These are phyloP conservation scores for Himalopsyche tibetana DNA, from an alignment of 2,888 invertebrate genomes.

Conservation along the genomic window DNA sequence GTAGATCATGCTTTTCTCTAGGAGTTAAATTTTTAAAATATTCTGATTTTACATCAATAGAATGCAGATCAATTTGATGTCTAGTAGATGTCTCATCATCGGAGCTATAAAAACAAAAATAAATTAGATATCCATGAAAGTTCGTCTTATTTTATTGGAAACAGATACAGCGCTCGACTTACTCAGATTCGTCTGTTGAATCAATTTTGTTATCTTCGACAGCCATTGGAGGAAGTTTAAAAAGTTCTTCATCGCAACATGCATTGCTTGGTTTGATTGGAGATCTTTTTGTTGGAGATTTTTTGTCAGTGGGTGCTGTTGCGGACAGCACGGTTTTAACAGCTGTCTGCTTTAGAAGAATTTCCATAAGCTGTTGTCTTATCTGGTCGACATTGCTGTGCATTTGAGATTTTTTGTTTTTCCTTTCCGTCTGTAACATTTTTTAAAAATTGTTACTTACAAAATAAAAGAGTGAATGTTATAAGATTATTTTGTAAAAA, in stretches of 20 bases:
- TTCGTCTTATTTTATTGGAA: no score
- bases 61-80: constrained; percentile 80
- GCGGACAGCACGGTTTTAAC: constrained; percentile 81
- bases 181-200: constrained; percentile 73
- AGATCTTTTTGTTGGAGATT: constrained; percentile 72
- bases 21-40: constrained; percentile 89
- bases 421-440: constrained; percentile 81
- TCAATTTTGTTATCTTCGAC: constrained; percentile 71
- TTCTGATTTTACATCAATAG: constrained; percentile 87
- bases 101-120: constrained; percentile 67
- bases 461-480: no score
- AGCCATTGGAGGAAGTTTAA: constrained; percentile 78
- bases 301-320: constrained; percentile 71
- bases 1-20: constrained; percentile 94
- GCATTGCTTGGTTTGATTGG: constrained; percentile 67
- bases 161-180: background rate
- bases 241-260: constrained; percentile 78
- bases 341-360: constrained; percentile 87
- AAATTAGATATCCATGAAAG: background rate
- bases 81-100: constrained; percentile 64
- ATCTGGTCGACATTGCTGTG: constrained; percentile 84
- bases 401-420: constrained; percentile 83
- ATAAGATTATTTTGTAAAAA: no score
- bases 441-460: background rate
- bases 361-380: constrained; percentile 83